Evolutionary conservation across 2,797 vertebrate genomes (phyloP), one percentile per base, ranked within the genome.

Genomic region (Discoglossus pictus): DNA sequence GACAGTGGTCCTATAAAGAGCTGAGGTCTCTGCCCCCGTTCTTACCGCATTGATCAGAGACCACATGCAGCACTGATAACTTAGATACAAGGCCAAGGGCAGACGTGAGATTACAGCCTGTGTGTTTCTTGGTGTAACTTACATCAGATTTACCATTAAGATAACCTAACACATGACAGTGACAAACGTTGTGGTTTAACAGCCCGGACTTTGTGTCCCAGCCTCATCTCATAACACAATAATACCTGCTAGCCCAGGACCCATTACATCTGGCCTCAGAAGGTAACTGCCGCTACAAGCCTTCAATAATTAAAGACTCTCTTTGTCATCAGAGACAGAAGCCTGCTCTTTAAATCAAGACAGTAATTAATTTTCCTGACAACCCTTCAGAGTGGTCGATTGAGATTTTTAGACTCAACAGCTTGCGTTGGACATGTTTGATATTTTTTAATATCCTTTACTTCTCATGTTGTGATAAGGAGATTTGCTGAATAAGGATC

Each of bases 311-410:
- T 79, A 83, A 87, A 82, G 62, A 61, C 64, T 78, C 75, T 68
- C 43, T 80, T 77, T 80, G 79, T 83, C 81, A 71, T 7, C 38
- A 50, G 76, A 69, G 83, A 83, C 68, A 76, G 68, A 78, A 78
- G 64, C 15, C 10, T 39, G 56, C 73, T 83, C 59, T 75, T 77
- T 77, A 82, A 84, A 81, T 83, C 81, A 77, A 79, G 68, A 75
- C 55, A 68, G 75, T 80, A 86, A 86, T 87, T 87, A 82, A 82
- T 86, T 84, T 82, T 78, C 78, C 68, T 83, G 82, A 80, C 78
- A 80, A 77, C 73, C 76, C 73, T 84, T 85, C 75, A 76, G 20
- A 81, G 74, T 46, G 61, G 73, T 84, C 61, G 44, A 74, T 78
- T 78, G 83, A 86, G 80, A 82, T 79, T 88, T 85, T 73, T 61